Evolutionary conservation across 2,888 invertebrate genomes (phyloP), one percentile per base, ranked within the genome.

Genomic region (Diloba caeruleocephala): DNA sequence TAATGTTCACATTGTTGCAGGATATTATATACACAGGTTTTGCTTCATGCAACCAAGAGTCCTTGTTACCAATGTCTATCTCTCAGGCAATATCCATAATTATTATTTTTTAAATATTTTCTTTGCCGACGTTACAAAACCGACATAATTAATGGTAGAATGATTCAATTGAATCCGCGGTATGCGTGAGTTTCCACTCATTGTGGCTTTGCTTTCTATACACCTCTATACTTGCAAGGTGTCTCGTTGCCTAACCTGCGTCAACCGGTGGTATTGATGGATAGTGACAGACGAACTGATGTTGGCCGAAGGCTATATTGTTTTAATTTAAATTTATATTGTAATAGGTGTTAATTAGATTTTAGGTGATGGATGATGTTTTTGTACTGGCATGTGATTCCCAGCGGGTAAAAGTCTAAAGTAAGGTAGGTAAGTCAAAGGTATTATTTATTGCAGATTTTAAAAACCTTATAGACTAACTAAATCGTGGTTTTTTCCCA

Each of bases 81-180:
- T 17, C 17, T 17, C 3, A 17, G 17, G 17, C 3, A 17, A 17
- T 17, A 21, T 7, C 7, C 21, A 21, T 21, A 5, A 21, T 1
- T 3, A 14, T 7, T 12, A 21, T 12, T 12, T 12, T 14, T 2
- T 2, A n/a, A 13, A n/a, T 0, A 17, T 1, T 52, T 56, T 38
- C 50, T 67, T 48, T 84, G 82, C 79, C 61, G 52, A 71, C 88
- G 29, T 13, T 89, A 84, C 84, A 29, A 55, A 56, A 53, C 58
- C 72, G 76, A 76, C 67, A 79, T 82, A 85, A 83, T 87, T 84
- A 85, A 88, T 85, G 81, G 79, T 85, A 85, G 84, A 88, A 78
- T 82, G 87, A 88, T 85, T 86, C 86, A 85, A 90, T 90, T 90
- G 90, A 86, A 87, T 85, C 85, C 75, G 74, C 79, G 91, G 91